Conservation (phyloP, 92 coral and sea anemone genomes). For the Epizoanthus illoricatus region DNA sequence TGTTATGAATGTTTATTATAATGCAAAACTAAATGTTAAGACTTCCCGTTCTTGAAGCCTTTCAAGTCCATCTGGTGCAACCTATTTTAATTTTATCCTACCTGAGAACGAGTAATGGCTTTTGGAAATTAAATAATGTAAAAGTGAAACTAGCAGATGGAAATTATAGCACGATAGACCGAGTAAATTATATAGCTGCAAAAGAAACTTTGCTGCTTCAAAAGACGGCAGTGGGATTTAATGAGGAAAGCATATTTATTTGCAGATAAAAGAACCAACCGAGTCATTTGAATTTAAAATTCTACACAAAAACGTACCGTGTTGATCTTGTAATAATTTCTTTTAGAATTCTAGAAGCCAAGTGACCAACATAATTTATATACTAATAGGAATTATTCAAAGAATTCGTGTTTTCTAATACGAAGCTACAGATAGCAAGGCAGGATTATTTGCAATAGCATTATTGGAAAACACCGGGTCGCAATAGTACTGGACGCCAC, state of each 20-base stretch:
- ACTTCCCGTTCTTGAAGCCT: background rate
- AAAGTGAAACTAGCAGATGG: background rate
- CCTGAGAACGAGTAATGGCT: background rate
- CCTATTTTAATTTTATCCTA: background rate
- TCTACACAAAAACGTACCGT: too few species aligned
- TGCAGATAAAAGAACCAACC: too few species aligned
- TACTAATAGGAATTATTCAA: too few species aligned
- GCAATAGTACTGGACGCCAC: background rate
- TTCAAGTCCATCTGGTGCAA: slow-evolving; percentile 6
- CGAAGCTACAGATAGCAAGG: background rate
- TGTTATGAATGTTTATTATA: background rate
- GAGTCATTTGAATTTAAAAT: too few species aligned
- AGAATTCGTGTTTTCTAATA: background rate
- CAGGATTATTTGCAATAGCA: background rate
- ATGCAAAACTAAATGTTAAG: background rate
- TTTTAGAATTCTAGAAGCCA: too few species aligned
- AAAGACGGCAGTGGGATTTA: too few species aligned
- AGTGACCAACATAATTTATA: too few species aligned
- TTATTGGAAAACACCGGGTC: background rate
- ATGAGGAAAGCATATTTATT: too few species aligned
- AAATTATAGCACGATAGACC: too few species aligned
- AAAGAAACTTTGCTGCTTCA: too few species aligned
- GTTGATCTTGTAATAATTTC: too few species aligned
- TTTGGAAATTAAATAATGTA: background rate
- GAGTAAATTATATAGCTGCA: too few species aligned